Evolutionary conservation across 1,140 invertebrate genomes (phyloP).

Genomic region (Drosophila bocqueti): DNA sequence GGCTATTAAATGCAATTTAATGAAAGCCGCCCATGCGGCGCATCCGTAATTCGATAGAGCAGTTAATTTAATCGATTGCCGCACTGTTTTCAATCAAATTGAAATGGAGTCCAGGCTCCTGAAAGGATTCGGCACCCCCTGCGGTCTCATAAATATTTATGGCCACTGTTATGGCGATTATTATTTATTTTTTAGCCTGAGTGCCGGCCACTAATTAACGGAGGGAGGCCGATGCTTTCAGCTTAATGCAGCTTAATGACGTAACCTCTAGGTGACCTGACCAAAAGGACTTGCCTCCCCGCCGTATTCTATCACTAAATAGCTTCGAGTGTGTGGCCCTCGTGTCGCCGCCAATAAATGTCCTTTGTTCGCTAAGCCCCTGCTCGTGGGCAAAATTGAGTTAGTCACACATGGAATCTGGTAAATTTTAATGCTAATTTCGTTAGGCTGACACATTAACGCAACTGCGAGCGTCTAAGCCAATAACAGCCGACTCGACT

Average conservation of each 20-base stretch:
- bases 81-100: constrained; percentile 53
- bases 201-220: constrained; percentile 61
- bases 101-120: constrained; percentile 44
- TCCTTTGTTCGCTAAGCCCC: constrained; percentile 54
- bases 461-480: constrained; percentile 54
- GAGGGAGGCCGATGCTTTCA: constrained; percentile 27
- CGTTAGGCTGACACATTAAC: constrained; percentile 72
- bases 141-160: constrained; percentile 64
- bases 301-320: constrained; percentile 35
- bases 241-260: constrained; percentile 38
- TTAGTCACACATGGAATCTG: constrained; percentile 69
- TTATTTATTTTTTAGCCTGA: constrained; percentile 24
- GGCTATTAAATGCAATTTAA: constrained; percentile 75
- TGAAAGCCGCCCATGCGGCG: constrained; percentile 51
- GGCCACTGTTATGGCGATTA: constrained; percentile 34
- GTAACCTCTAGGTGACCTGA: constrained; percentile 38
- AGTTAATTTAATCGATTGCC: constrained; percentile 61
- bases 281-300: background rate
- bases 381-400: constrained; percentile 54
- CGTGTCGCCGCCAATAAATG: constrained; percentile 71
- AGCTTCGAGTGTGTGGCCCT: constrained; percentile 48
- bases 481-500: constrained; percentile 41
- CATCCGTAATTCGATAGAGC: constrained; percentile 66
- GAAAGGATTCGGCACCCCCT: constrained; percentile 8
- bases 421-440: constrained; percentile 79